phyloP scores from a whole-genome alignment of 2,113 vertebrate species.

The Turdus rufiventris region DNA sequence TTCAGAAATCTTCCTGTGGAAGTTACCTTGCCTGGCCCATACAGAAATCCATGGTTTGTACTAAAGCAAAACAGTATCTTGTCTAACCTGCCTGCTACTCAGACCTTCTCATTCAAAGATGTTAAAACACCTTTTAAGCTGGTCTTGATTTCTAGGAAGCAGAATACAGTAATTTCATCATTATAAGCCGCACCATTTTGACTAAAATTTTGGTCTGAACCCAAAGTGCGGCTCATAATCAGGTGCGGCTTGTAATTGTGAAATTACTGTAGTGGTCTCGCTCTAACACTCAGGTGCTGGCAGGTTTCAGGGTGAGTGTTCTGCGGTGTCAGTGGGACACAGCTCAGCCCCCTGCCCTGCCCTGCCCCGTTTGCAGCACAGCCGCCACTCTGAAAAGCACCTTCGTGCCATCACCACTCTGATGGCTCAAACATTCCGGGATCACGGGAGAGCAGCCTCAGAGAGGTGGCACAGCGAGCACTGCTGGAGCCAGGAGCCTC shows the following conservation, averaged over 20 bases:
- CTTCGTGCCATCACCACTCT: background rate
- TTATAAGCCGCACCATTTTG: no score
- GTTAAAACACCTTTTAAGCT: background rate
- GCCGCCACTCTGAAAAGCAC: rapidly evolving
- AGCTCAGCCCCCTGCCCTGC: background rate
- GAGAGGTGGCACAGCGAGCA: background rate
- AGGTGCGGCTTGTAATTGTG: no score
- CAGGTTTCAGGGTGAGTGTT: background rate
- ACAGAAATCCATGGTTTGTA: background rate
- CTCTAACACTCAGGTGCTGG: background rate
- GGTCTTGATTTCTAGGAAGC: background rate
- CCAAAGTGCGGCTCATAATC: no score
- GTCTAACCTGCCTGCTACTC: background rate
- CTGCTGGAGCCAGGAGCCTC: background rate
- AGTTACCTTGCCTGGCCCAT: background rate
- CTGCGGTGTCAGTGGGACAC: background rate
- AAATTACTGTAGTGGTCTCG: no score
- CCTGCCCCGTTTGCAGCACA: background rate
- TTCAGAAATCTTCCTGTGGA: background rate
- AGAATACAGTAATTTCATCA: no score
- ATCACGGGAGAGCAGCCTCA: rapidly evolving
- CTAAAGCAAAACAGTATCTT: background rate
- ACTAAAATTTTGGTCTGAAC: no score
- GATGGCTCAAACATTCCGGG: background rate
- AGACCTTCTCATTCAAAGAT: background rate